phyloP scores from a whole-genome alignment of 1,140 invertebrate species.

The Samia ricini region DNA sequence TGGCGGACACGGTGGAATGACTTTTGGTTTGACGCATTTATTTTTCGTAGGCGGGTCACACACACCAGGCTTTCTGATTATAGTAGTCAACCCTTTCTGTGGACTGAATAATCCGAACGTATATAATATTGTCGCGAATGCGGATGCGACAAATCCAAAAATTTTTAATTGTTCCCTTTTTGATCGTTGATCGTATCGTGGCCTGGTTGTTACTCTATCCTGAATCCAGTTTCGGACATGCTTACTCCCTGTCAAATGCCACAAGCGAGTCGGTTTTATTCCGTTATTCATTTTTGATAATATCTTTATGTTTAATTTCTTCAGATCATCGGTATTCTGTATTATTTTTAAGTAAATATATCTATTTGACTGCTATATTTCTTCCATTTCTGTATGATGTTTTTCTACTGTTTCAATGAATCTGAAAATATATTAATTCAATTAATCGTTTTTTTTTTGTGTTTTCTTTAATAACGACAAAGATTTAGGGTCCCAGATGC shows the following conservation, averaged over 20 bases:
- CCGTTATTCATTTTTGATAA: slow-evolving; percentile 34
- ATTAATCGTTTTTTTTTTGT: too few relatives aligned
- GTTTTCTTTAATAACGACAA: too few relatives aligned
- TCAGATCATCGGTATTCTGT: background rate
- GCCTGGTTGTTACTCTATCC: slow-evolving; percentile 22
- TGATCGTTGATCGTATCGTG: slow-evolving; percentile 18
- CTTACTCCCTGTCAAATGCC: slow-evolving; percentile 41
- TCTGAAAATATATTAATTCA: background rate
- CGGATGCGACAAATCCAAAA: slow-evolving; percentile 14
- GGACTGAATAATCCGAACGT: slow-evolving; percentile 33
- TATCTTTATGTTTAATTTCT: background rate
- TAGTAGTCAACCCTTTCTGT: background rate
- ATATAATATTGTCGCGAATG: slow-evolving; percentile 21
- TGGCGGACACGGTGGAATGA: background rate
- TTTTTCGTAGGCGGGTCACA: slow-evolving; percentile 12
- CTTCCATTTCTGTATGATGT: background rate
- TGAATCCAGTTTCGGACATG: slow-evolving; percentile 30
- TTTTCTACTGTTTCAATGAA: background rate
- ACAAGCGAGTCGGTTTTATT: slow-evolving; percentile 54
- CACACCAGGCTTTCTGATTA: slow-evolving; percentile 1
- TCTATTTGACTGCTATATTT: background rate
- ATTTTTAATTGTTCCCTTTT: slow-evolving; percentile 18
- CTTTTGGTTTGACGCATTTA: slow-evolving; percentile 6
- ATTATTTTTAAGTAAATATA: background rate
- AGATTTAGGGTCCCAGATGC: too few relatives aligned